A percentile compares a stretch with the other conserved stretches of the same genome.
Evolutionary conservation across 1,140 invertebrate species (phyloP).

Genomic region (Zaprionus lachaisei): DNA sequence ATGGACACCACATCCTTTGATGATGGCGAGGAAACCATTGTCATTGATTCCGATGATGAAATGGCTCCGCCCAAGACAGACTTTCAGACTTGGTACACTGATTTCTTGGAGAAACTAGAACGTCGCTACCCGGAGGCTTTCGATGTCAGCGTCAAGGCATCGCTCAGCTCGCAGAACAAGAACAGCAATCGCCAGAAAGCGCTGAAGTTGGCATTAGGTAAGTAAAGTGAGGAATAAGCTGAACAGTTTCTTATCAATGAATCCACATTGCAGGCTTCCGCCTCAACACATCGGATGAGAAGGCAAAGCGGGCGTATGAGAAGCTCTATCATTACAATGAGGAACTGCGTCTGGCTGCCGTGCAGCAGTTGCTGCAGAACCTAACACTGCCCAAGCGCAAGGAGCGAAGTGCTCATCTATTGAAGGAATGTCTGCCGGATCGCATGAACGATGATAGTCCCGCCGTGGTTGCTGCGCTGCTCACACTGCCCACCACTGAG

Average conservation of each 20-base stretch:
- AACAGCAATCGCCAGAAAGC: constrained; percentile 61
- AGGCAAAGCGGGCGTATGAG: constrained; percentile 87
- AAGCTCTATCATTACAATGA: constrained; percentile 88
- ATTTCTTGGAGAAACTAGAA: constrained; percentile 86
- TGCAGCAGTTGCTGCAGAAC: constrained; percentile 86
- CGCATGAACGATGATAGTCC: constrained; percentile 87
- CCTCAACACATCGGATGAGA: constrained; percentile 85
- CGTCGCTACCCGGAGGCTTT: constrained; percentile 88
- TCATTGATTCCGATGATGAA: constrained; percentile 83
- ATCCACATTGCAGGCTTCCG: constrained; percentile 84
- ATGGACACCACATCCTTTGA: constrained; percentile 33
- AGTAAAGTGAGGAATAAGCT: constrained; percentile 7
- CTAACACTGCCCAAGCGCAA: constrained; percentile 81
- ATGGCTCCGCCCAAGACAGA: constrained; percentile 38
- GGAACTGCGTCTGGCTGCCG: constrained; percentile 87
- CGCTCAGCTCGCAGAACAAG: constrained; percentile 60
- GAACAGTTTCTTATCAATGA: not conserved
- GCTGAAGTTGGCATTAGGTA: constrained; percentile 76
- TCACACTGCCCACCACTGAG: constrained; percentile 83
- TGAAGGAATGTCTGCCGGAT: constrained; percentile 86
- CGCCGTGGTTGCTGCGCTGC: constrained; percentile 85
- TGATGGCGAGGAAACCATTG: constrained; percentile 80
- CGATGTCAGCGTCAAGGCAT: constrained; percentile 86
- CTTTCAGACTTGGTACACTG: constrained; percentile 85
- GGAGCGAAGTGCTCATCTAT: constrained; percentile 85